Conservation (phyloP, 2,113 vertebrate species). For the Xiphorhynchus elegans region DNA sequence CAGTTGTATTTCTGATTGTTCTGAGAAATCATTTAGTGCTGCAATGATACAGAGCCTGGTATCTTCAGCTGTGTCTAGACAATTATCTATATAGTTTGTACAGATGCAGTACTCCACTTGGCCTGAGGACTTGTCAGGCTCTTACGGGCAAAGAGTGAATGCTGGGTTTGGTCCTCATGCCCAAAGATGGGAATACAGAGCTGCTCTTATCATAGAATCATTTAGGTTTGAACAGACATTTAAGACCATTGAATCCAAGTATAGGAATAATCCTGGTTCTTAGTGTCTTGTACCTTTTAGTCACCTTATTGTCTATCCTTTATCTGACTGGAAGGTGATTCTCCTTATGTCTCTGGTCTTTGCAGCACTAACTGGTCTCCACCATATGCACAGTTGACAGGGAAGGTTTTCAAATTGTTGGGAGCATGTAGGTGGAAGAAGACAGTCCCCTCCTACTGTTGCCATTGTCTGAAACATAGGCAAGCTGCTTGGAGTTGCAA, state of each 20-base stretch:
- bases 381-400: neutral
- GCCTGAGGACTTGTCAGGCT: neutral
- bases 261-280: neutral
- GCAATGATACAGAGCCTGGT: neutral
- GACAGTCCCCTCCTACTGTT: neutral
- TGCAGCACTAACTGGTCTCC: neutral
- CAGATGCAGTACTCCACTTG: neutral
- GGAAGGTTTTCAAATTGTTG: neutral
- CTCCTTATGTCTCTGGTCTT: neutral
- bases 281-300: neutral
- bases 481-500: neutral
- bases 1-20: neutral
- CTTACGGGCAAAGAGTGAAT: neutral
- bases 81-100: neutral
- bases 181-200: neutral
- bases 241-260: neutral
- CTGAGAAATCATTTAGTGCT: neutral
- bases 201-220: neutral
- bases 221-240: neutral
- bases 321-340: neutral
- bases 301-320: neutral
- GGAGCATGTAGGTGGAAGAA: neutral
- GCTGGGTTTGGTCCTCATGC: neutral
- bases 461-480: fast-evolving
- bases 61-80: neutral